Conservation (phyloP, 2,888 invertebrate genomes). For the Andrena marginata region DNA sequence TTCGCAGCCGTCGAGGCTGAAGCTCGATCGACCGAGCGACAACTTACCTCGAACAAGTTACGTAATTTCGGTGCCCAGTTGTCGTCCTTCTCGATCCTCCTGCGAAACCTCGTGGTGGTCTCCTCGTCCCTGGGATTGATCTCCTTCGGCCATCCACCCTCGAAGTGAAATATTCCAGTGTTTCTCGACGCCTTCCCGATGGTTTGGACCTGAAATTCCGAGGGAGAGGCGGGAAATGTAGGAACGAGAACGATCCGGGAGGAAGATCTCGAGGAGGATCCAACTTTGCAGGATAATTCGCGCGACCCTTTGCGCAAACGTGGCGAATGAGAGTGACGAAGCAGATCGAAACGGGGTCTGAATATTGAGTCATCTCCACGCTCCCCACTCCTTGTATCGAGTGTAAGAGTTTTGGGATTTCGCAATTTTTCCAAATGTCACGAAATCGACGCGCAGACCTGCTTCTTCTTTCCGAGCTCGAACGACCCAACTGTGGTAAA, state of each 20-base stretch:
- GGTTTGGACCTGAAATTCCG: constrained; percentile 68
- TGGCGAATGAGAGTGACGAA: not conserved
- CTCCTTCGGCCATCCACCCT: constrained; percentile 99
- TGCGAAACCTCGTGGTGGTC: constrained; percentile 93
- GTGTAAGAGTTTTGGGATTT: not conserved
- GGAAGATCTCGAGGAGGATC: not conserved
- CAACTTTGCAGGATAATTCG: not conserved
- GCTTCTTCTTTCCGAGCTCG: too few species aligned
- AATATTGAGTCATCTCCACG: not conserved
- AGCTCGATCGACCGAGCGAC: constrained; percentile 5
- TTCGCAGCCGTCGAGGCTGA: not conserved
- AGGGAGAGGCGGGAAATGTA: not conserved
- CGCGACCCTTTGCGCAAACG: not conserved
- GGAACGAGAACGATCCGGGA: not conserved
- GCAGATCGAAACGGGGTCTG: not conserved
- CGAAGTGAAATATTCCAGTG: constrained; percentile 93
- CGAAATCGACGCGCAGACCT: too few species aligned
- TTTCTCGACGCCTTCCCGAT: constrained; percentile 82
- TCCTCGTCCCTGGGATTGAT: constrained; percentile 95
- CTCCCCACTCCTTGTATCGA: not conserved
- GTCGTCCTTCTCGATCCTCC: constrained; percentile 98
- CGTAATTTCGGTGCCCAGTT: constrained; percentile 87
- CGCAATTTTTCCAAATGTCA: not conserved
- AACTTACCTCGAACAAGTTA: constrained; percentile 57
- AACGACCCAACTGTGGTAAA: not conserved